phyloP scores from a whole-genome alignment of 2,888 invertebrate species.

The Erpobdella octoculata region DNA sequence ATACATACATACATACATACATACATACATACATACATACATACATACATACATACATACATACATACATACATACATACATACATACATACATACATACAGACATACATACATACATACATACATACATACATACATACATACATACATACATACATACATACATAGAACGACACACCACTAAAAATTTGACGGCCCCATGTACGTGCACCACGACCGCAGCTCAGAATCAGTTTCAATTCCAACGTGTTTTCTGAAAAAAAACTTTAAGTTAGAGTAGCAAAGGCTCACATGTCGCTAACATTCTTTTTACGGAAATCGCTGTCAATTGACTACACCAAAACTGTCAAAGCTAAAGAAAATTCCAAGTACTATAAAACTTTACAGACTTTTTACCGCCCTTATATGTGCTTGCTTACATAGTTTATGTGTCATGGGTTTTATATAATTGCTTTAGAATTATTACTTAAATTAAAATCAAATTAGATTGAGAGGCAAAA shows the following conservation, averaged over 20 bases:
- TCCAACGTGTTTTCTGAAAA: neutral
- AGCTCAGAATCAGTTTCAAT: neutral
- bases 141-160: slow-evolving; percentile 1
- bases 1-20: slow-evolving; percentile 25
- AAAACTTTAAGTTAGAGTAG: neutral
- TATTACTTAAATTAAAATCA: too few species aligned
- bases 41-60: slow-evolving; percentile 1
- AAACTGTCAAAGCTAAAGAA: too few species aligned
- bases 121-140: slow-evolving; percentile 1
- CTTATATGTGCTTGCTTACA: too few species aligned
- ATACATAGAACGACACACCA: too few species aligned
- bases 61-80: neutral
- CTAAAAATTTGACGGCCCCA: neutral
- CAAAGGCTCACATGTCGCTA: too few species aligned
- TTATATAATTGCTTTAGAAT: too few species aligned
- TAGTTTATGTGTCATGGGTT: too few species aligned
- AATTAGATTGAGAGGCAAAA: too few species aligned
- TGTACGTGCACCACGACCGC: neutral
- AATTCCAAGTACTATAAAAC: too few species aligned
- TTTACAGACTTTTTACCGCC: too few species aligned
- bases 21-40: slow-evolving; percentile 24
- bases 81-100: slow-evolving; percentile 1
- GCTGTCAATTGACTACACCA: too few species aligned
- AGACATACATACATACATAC: slow-evolving; percentile 1
- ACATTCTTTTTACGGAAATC: too few species aligned